Conservation (phyloP, 2,113 vertebrate species). For the Pelodiscus sinensis region DNA sequence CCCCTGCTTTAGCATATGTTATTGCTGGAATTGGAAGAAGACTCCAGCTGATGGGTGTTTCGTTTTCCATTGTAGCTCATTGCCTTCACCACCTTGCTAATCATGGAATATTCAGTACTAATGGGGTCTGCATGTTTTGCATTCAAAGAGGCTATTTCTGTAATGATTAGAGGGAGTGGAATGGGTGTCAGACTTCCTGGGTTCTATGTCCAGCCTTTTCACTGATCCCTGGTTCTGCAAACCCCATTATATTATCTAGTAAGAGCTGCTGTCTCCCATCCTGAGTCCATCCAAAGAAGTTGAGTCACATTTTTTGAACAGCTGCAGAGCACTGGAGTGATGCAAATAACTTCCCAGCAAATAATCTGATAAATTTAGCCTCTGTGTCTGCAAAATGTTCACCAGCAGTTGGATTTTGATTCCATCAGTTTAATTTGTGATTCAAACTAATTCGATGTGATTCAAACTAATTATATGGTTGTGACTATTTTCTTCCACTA, state of each 20-base stretch:
- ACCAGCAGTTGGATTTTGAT: not conserved
- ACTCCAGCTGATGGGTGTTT: not conserved
- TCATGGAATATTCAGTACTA: not conserved
- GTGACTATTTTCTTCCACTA: too few relatives aligned
- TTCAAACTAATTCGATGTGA: not conserved
- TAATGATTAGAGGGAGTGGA: not conserved
- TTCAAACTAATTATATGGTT: too few relatives aligned
- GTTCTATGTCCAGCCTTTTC: not conserved
- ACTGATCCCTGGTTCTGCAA: not conserved
- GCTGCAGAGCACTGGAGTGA: not conserved
- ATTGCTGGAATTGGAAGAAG: not conserved
- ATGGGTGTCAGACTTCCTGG: not conserved
- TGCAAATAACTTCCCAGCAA: not conserved
- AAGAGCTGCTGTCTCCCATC: not conserved
- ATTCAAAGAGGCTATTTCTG: not conserved
- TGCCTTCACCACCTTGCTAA: not conserved
- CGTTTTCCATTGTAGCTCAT: constrained; percentile 7
- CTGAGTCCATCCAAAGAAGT: not conserved
- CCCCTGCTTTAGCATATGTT: not conserved
- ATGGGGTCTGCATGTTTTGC: not conserved
- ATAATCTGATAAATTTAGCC: not conserved
- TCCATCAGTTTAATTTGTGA: not conserved
- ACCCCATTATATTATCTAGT: not conserved
- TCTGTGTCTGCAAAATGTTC: not conserved
- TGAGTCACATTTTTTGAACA: not conserved